These are phyloP conservation scores for Erpetoichthys calabaricus DNA, from an alignment of 2,797 vertebrate genomes.

Conservation along the genomic window DNA sequence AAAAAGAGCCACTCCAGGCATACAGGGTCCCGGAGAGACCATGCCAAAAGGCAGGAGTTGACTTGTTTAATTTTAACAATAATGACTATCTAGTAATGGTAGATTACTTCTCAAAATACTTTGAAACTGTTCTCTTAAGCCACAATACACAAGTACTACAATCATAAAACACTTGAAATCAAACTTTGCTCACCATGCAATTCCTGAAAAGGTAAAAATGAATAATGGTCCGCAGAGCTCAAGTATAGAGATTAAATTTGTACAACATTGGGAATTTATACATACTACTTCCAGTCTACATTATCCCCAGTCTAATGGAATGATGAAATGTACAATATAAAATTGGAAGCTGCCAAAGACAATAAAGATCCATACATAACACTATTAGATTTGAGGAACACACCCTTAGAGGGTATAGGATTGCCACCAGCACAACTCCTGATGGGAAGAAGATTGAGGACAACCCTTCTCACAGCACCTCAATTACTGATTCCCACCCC, in stretches of 20 bases:
- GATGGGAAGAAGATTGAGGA: no score
- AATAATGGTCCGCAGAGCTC: constrained; percentile 16
- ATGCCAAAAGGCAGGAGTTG: constrained; percentile 14
- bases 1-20: constrained; percentile 9
- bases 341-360: constrained; percentile 7
- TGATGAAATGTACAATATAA: constrained; percentile 8
- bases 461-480: no score
- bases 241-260: constrained; percentile 16
- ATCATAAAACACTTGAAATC: constrained; percentile 9
- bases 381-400: background rate
- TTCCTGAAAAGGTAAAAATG: constrained; percentile 15
- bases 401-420: no score
- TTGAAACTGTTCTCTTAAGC: constrained; percentile 10
- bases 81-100: constrained; percentile 12
- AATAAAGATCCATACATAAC: background rate
- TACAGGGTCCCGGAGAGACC: constrained; percentile 13
- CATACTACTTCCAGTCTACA: constrained; percentile 18
- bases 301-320: constrained; percentile 9
- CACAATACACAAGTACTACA: constrained; percentile 10
- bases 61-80: constrained; percentile 12
- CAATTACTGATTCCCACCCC: no score
- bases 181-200: constrained; percentile 12
- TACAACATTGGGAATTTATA: constrained; percentile 15
- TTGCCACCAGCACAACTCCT: no score
- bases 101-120: constrained; percentile 12